These are phyloP conservation scores for Halcyon chelicuti DNA, from an alignment of 2,797 vertebrate genomes.

Conservation along the genomic window DNA sequence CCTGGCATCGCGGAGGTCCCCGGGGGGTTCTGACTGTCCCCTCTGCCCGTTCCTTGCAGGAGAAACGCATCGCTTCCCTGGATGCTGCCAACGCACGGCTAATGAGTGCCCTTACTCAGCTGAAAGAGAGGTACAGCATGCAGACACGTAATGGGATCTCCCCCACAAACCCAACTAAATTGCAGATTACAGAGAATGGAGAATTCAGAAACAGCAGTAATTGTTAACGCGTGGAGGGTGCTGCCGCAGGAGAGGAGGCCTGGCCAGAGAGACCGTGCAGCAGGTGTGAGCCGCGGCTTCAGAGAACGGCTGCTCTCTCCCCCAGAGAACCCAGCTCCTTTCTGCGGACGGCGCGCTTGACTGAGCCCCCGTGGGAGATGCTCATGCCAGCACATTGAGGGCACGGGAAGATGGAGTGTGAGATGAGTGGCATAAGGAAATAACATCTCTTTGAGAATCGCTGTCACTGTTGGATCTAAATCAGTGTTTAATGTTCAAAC, in stretches of 20 bases:
- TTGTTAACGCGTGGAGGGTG: constrained; percentile 83
- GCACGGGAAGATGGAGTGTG: constrained; percentile 70
- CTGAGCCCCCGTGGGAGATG: constrained; percentile 61
- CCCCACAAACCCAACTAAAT: constrained; percentile 97
- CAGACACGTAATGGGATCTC: constrained; percentile 98
- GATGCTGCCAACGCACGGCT: constrained; percentile 95
- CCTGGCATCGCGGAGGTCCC: not conserved
- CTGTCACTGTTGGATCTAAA: constrained; percentile 64
- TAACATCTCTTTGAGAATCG: constrained; percentile 49
- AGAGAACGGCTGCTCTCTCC: constrained; percentile 58
- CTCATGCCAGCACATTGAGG: constrained; percentile 55
- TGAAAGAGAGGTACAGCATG: constrained; percentile 99
- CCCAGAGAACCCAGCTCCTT: constrained; percentile 53
- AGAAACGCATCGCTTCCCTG: constrained; percentile 96
- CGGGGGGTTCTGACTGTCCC: not conserved
- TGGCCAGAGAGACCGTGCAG: constrained; percentile 68
- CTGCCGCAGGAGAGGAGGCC: constrained; percentile 70
- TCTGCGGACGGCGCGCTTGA: constrained; percentile 69
- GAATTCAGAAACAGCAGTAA: constrained; percentile 99
- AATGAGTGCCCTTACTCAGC: constrained; percentile 97
- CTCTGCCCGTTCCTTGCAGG: constrained; percentile 77
- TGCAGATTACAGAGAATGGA: constrained; percentile 98
- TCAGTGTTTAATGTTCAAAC: constrained; percentile 70
- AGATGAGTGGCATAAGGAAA: constrained; percentile 72
- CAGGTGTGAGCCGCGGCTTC: constrained; percentile 58